Percentiles rank a stretch among this genome's conserved stretches.
Conservation (phyloP, 2,888 invertebrate species). For the Boloria selene region DNA sequence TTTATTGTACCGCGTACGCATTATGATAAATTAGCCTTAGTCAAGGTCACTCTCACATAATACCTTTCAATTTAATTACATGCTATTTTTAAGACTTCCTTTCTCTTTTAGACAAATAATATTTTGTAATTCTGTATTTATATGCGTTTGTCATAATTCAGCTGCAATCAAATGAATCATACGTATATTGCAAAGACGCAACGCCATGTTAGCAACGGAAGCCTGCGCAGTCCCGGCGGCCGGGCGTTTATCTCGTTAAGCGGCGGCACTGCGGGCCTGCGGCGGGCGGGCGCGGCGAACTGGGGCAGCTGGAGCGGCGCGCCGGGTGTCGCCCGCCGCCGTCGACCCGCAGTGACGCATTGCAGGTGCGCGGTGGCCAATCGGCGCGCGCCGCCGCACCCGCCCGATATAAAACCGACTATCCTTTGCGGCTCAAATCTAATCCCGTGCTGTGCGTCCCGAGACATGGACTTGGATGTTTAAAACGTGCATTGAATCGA, state of each 20-base stretch:
- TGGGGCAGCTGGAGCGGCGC: conserved; percentile 61
- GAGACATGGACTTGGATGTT: conserved; percentile 79
- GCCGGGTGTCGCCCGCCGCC: conserved; percentile 51
- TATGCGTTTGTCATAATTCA: background rate
- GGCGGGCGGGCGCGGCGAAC: conserved; percentile 55
- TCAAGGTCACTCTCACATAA: conserved; percentile 3
- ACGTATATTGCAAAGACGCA: conserved; percentile 27
- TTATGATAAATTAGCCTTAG: background rate
- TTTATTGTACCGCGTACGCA: background rate
- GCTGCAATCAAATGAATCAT: conserved; percentile 9
- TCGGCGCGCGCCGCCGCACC: conserved; percentile 88
- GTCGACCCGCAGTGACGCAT: conserved; percentile 87
- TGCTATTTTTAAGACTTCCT: background rate
- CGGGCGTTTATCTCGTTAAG: conserved; percentile 48
- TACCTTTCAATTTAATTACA: background rate
- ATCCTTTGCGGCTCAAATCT: conserved; percentile 84
- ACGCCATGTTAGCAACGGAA: conserved; percentile 41
- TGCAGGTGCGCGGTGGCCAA: conserved; percentile 93
- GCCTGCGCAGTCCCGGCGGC: conserved; percentile 46
- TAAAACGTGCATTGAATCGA: conserved; percentile 54
- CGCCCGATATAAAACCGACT: conserved; percentile 86
- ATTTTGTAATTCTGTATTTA: background rate
- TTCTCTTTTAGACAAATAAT: background rate
- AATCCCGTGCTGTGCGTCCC: conserved; percentile 80
- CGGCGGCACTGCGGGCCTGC: conserved; percentile 55